Evolutionary conservation across 2,888 invertebrate genomes (phyloP).

Genomic region (Ochlodes sylvanus): DNA sequence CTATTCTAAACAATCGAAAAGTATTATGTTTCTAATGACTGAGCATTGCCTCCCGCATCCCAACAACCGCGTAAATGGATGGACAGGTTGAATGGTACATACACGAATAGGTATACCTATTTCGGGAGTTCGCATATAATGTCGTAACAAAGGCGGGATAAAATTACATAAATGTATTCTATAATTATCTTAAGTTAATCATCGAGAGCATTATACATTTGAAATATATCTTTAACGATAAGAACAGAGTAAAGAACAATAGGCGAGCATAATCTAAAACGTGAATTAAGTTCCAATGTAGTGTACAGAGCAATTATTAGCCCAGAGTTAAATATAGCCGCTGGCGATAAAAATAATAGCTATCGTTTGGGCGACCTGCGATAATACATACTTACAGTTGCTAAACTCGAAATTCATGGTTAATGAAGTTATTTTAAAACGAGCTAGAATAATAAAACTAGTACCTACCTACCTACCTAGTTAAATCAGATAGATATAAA

Average conservation of each 20-base stretch:
- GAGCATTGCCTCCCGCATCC: not conserved
- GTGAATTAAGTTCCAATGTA: slow-evolving; percentile 28
- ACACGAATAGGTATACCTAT: slow-evolving; percentile 19
- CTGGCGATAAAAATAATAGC: slow-evolving; percentile 69
- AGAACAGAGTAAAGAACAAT: slow-evolving; percentile 1
- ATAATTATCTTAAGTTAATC: slow-evolving; percentile 9
- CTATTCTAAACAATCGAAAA: not conserved
- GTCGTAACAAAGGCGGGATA: slow-evolving; percentile 23
- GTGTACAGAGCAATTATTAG: slow-evolving; percentile 63
- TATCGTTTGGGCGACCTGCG: slow-evolving; percentile 50
- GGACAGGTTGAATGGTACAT: not conserved
- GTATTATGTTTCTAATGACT: slow-evolving; percentile 7
- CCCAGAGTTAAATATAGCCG: slow-evolving; percentile 70
- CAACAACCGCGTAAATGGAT: slow-evolving; percentile 20
- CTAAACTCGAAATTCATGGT: slow-evolving; percentile 23
- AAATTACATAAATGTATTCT: slow-evolving; percentile 29
- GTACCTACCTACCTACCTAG: not conserved
- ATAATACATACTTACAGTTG: slow-evolving; percentile 42
- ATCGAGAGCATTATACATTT: not conserved
- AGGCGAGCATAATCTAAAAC: slow-evolving; percentile 11
- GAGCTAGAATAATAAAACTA: not conserved
- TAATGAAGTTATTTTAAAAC: slow-evolving; percentile 4
- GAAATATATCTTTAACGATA: not conserved
- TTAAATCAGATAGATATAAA: not conserved
- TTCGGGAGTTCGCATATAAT: slow-evolving; percentile 13